Base-by-base conservation (phyloP, 2,888 invertebrate genomes). In the Mythimna ferrago region DNA sequence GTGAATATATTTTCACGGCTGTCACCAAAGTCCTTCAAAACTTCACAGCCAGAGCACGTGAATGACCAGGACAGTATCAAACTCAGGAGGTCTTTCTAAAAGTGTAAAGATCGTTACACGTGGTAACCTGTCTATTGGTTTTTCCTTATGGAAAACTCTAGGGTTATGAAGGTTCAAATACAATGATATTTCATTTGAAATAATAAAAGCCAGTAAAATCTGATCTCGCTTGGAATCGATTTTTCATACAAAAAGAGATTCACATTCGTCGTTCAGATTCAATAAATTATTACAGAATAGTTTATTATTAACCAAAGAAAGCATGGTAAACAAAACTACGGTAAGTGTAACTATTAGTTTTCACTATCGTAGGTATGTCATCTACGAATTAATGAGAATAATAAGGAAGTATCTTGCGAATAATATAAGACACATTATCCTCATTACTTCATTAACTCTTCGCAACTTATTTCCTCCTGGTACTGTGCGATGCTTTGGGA, bases 401-500 rank as follows among this genome's bases (percentile, higher is more conserved):
- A 44, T 48, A 48, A 57, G 44, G 38, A 73, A 57, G n/a, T 51
- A 14, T 63, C 7, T 41, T 1, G 9, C n/a, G 41, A 51, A 58
- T 21, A 57, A 51, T 32, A 44, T 51, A 35, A 51, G n/a, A 16
- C 32, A 41, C 19, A 75, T 41, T 51, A 53, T 44, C n/a, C 51
- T 65, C 51, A 66, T 66, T 73, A 21, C 6, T 58, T 9, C 14
- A 48, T 19, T 21, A 51, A 48, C 16, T 57, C 26, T 38, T 32
- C 4, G 11, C 38, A 16, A 5, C 38, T 74, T 72, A 73, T 75
- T 63, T 38, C 2, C 5, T 2, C n/a, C 35, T 56, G 35, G 26
- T 21, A 53, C 26, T 16, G 38, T 53, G n/a, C 26, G 41, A 41
- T 53, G 51, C n/a, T n/a, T 53, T 53, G 19, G n/a, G 9, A 7